Percentiles rank a stretch among this genome's conserved stretches.
Evolutionary conservation across 2,888 invertebrate species (phyloP).

Genomic region (Empis stercorea): DNA sequence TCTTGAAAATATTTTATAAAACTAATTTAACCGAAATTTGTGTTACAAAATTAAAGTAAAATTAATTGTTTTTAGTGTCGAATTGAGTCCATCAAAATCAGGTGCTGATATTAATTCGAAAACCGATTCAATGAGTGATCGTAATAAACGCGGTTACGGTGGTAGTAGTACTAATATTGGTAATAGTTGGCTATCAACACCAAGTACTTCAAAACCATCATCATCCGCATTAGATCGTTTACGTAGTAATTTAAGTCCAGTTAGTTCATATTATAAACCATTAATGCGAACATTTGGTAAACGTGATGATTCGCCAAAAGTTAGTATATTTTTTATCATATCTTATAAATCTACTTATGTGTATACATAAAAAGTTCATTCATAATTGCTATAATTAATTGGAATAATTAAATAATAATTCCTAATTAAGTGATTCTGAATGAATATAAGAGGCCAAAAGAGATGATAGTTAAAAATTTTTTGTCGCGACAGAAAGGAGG

Average conservation of each 20-base stretch:
- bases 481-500: too few relatives aligned
- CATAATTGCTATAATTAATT: too few relatives aligned
- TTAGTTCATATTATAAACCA: constrained; percentile 34
- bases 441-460: too few relatives aligned
- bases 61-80: constrained; percentile 11
- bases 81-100: constrained; percentile 17
- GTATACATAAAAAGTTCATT: too few relatives aligned
- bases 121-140: constrained; percentile 28
- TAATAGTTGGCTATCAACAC: constrained; percentile 15
- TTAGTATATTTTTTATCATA: constrained; percentile 22
- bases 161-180: constrained; percentile 17
- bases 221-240: constrained; percentile 33
- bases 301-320: constrained; percentile 26
- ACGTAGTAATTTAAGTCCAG: constrained; percentile 33
- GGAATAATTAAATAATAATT: too few relatives aligned
- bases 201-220: constrained; percentile 22
- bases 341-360: too few relatives aligned
- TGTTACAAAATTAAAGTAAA: constrained; percentile 3
- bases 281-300: constrained; percentile 29
- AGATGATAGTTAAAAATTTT: too few relatives aligned
- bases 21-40: not conserved
- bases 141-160: constrained; percentile 23
- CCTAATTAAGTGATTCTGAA: too few relatives aligned
- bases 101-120: constrained; percentile 12
- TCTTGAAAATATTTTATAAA: not conserved